phyloP scores from a whole-genome alignment of 2,888 invertebrate species.

The Sesia bembeciformis region DNA sequence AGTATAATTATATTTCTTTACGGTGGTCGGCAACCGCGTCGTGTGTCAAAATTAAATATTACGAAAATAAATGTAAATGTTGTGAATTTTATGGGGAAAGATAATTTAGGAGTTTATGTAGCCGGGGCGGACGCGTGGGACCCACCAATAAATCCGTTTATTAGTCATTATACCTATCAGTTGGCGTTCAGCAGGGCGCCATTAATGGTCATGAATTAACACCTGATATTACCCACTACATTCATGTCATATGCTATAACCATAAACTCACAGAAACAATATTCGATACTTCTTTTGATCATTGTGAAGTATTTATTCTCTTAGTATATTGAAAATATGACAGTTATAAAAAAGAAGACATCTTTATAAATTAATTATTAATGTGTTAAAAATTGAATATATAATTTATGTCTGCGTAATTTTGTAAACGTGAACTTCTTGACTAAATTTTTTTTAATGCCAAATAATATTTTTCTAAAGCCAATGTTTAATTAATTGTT shows the following conservation, averaged over 20 bases:
- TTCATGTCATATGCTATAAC: slow-evolving; percentile 5
- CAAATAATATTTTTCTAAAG: no score
- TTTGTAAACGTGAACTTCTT: no score
- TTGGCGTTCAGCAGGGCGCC: slow-evolving; percentile 23
- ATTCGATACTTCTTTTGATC: not conserved
- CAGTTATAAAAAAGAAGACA: no score
- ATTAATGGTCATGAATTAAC: slow-evolving; percentile 40
- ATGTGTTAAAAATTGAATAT: no score
- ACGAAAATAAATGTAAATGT: slow-evolving; percentile 30
- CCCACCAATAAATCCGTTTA: slow-evolving; percentile 23
- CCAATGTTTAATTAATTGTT: no score
- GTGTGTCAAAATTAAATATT: slow-evolving; percentile 41
- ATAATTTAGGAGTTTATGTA: slow-evolving; percentile 31
- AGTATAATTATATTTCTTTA: slow-evolving; percentile 58
- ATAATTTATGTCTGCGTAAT: no score
- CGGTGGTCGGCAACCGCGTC: slow-evolving; percentile 26
- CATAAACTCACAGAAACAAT: slow-evolving; percentile 1
- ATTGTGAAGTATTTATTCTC: no score
- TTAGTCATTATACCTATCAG: slow-evolving; percentile 23
- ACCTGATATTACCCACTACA: slow-evolving; percentile 23
- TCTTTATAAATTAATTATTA: no score
- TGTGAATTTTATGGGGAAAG: slow-evolving; percentile 18
- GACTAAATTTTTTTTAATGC: no score
- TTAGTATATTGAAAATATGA: no score
- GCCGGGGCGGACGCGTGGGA: slow-evolving; percentile 22